Percentiles rank a stretch among this genome's conserved stretches.
Conservation (phyloP, 2,888 invertebrate species). For the Meloe dianella region DNA sequence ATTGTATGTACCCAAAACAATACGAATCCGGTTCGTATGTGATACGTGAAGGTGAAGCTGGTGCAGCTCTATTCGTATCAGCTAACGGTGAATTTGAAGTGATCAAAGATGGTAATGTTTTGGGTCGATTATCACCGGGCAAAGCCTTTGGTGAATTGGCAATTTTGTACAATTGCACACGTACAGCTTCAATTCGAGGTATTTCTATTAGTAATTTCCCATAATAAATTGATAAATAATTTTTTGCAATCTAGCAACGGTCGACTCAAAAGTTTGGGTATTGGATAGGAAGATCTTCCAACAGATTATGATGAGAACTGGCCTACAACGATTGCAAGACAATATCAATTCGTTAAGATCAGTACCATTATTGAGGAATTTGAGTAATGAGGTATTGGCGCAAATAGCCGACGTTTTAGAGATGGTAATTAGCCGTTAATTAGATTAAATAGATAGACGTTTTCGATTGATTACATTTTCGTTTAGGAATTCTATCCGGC, state of each 20-base stretch:
- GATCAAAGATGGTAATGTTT: constrained; percentile 66
- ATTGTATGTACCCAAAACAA: constrained; percentile 68
- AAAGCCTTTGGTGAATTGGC: constrained; percentile 74
- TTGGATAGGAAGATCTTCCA: constrained; percentile 73
- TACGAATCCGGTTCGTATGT: constrained; percentile 64
- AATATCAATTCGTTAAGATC: constrained; percentile 71
- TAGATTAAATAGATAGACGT: too few species aligned
- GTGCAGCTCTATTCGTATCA: constrained; percentile 68
- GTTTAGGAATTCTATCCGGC: constrained; percentile 67
- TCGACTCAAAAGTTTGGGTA: constrained; percentile 71
- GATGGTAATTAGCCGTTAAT: too few species aligned
- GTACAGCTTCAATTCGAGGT: constrained; percentile 72
- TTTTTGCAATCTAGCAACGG: constrained; percentile 62
- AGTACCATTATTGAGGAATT: constrained; percentile 66
- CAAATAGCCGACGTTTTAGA: constrained; percentile 75
- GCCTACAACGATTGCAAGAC: constrained; percentile 70
- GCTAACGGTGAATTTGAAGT: constrained; percentile 75
- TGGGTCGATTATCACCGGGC: constrained; percentile 71
- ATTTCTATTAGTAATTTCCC: constrained; percentile 16
- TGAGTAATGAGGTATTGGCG: constrained; percentile 65
- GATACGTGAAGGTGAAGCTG: constrained; percentile 68
- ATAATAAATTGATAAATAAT: neutral
- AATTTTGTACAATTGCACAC: constrained; percentile 76
- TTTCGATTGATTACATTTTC: constrained; percentile 33
- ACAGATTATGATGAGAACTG: constrained; percentile 74